Evolutionary conservation across 2,888 invertebrate genomes (phyloP), one percentile per base, ranked within the genome.

Genomic region (Julus scandinavius): DNA sequence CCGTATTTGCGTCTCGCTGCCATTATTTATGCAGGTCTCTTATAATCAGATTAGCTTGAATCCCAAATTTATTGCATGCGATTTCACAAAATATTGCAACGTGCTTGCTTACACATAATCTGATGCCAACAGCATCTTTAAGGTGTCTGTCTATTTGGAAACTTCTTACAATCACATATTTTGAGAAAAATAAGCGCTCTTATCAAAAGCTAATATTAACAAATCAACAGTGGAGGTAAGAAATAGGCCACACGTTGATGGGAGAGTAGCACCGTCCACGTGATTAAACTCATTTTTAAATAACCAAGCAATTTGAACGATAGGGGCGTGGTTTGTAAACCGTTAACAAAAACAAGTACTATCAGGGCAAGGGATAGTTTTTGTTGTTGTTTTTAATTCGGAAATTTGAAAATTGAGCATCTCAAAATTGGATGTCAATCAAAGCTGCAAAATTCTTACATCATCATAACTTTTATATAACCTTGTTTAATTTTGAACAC

Each of bases 161-260:
- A 17, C 58, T 13, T 58, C 17, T 58, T 58, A 17, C 58, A 13
- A 58, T 58, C 58, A 17, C 13, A 49, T 49, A 49, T 49, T 49
- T 49, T 49, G 49, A 49, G 49, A 49, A 58, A 58, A 17, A 58
- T 17, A 58, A 58, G 17, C 13, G 13, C 17, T 17, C 58, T 58
- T 58, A 58, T 58, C 49, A 49, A 49, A 49, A 49, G 49, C 58
- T 58, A 17, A 58, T 58, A 17, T 58, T 58, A 58, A 58, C 58
- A 58, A 58, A 58, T 58, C 58, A 58, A 58, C 58, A 15, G 17
- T 58, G 58, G 58, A 13, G 58, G 58, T 58, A 58, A 17, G 13
- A 58, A 58, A 58, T 58, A 58, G 58, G 58, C 58, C 58, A 58
- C 58, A 17, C 50, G 58, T 58, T 58, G 58, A 58, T 17, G 58